Conservation (phyloP, 1,140 invertebrate species). For the Heliconius melpomene region DNA sequence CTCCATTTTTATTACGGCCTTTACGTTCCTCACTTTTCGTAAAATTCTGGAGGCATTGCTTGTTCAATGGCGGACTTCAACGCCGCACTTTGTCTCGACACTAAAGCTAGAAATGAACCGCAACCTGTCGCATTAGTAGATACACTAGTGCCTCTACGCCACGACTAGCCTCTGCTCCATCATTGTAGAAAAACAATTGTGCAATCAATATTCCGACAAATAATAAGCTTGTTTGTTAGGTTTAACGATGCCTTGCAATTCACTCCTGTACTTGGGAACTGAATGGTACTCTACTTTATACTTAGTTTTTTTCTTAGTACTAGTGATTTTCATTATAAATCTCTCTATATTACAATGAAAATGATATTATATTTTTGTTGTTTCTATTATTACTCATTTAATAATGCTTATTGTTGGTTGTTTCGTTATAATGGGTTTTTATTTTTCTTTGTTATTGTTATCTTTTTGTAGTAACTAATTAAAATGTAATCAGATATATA, state of each 20-base stretch:
- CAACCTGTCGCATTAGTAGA: too few relatives aligned
- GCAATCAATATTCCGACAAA: conserved; percentile 32
- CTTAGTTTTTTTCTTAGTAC: conserved; percentile 10
- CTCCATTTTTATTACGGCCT: too few relatives aligned
- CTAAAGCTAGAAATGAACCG: too few relatives aligned
- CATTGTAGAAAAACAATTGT: neutral
- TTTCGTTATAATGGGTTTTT: neutral
- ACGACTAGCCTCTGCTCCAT: neutral
- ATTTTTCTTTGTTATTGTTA: too few relatives aligned
- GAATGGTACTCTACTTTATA: neutral
- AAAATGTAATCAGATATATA: too few relatives aligned
- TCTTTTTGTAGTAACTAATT: too few relatives aligned
- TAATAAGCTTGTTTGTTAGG: conserved; percentile 52
- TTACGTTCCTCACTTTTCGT: too few relatives aligned
- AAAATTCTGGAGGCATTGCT: too few relatives aligned
- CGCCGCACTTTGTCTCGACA: too few relatives aligned
- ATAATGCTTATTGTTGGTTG: neutral
- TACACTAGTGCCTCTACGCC: too few relatives aligned
- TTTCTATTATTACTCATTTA: neutral
- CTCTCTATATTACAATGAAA: neutral
- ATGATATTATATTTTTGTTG: neutral
- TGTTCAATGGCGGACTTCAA: too few relatives aligned
- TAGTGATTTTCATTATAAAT: neutral
- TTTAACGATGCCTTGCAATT: conserved; percentile 50
- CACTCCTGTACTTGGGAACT: conserved; percentile 16